phyloP scores from a whole-genome alignment of 2,888 invertebrate genomes.

The Trachelus stipa region DNA sequence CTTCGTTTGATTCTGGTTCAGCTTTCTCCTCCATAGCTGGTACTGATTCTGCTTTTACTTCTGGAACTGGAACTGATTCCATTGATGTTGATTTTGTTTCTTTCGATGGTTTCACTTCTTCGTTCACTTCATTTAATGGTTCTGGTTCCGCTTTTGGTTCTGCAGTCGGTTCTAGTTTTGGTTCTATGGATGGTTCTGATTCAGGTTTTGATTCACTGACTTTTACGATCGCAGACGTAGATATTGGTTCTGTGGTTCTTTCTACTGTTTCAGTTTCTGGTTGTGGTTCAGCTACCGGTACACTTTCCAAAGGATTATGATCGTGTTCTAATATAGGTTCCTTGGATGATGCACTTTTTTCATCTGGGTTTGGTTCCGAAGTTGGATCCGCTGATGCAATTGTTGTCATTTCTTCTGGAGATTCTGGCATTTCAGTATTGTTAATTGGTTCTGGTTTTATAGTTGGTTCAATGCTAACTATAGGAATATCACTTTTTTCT shows the following conservation, averaged over 20 bases:
- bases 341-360: neutral
- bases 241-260: neutral
- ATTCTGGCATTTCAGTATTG: constrained; percentile 22
- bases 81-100: constrained; percentile 25
- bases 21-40: constrained; percentile 7
- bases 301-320: neutral
- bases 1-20: constrained; percentile 39
- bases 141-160: constrained; percentile 18
- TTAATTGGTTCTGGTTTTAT: constrained; percentile 34
- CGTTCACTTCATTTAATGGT: neutral
- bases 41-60: constrained; percentile 26
- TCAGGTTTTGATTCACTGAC: neutral
- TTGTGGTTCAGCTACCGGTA: constrained; percentile 21
- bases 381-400: constrained; percentile 23
- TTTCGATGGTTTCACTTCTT: constrained; percentile 13
- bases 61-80: constrained; percentile 29
- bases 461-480: constrained; percentile 29
- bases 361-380: constrained; percentile 29
- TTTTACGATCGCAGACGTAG: too few species aligned
- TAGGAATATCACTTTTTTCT: neutral
- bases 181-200: neutral
- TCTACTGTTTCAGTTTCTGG: constrained; percentile 11
- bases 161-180: constrained; percentile 10
- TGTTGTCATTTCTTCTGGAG: constrained; percentile 19
- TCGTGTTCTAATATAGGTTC: constrained; percentile 2